Evolutionary conservation across 1,140 invertebrate genomes (phyloP).

Genomic region (Melitaea cinxia): DNA sequence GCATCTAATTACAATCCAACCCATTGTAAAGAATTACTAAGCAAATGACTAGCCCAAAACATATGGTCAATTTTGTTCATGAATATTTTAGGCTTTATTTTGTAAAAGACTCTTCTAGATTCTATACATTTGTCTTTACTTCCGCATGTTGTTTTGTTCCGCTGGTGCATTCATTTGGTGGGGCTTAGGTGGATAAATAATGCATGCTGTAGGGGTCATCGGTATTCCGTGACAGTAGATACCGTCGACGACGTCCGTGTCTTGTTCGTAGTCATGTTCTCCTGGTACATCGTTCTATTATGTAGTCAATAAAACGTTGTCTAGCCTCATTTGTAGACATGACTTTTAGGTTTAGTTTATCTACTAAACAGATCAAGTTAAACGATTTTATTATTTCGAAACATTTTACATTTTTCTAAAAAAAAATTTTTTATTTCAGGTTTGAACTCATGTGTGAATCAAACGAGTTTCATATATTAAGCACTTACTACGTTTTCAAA

Average conservation of each 20-base stretch:
- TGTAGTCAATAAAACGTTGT: slow-evolving; percentile 1
- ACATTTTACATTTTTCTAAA: neutral
- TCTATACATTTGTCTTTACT: slow-evolving; percentile 10
- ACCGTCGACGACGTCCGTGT: slow-evolving; percentile 38
- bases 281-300: slow-evolving; percentile 29
- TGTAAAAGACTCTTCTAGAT: slow-evolving; percentile 22
- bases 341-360: neutral
- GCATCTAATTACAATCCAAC: too few relatives aligned
- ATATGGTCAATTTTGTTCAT: too few relatives aligned
- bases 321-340: slow-evolving; percentile 1
- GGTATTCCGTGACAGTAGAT: slow-evolving; percentile 59
- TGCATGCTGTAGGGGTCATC: slow-evolving; percentile 70
- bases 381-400: neutral
- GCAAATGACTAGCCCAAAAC: too few relatives aligned
- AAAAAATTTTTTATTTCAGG: too few relatives aligned
- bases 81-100: neutral
- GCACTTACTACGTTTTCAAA: too few relatives aligned
- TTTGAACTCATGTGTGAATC: too few relatives aligned
- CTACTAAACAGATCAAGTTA: neutral
- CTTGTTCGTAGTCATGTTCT: slow-evolving; percentile 31
- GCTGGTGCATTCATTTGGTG: slow-evolving; percentile 71
- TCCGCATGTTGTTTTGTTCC: slow-evolving; percentile 62
- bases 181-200: slow-evolving; percentile 77
- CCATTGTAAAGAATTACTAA: too few relatives aligned
- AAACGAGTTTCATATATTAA: too few relatives aligned